A percentile compares a stretch with the other conserved stretches of the same genome.
phyloP scores from a whole-genome alignment of 2,113 vertebrate species.

The Ochotona curzoniae region DNA sequence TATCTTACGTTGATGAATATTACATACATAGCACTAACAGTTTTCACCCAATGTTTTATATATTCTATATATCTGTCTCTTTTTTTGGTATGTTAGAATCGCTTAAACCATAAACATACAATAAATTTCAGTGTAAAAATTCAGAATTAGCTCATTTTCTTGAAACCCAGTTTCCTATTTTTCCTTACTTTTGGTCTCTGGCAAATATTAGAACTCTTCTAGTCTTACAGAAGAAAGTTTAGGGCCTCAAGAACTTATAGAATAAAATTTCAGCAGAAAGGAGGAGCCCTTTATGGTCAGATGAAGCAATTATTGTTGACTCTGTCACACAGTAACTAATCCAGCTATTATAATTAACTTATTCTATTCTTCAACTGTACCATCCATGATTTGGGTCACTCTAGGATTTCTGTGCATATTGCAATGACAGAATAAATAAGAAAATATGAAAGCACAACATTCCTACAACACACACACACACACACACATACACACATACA shows the following conservation, averaged over 20 bases:
- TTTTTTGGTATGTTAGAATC: not conserved
- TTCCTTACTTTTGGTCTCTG: not conserved
- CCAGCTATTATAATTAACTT: not conserved
- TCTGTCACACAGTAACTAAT: not conserved
- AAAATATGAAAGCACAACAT: not conserved
- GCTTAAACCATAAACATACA: not conserved
- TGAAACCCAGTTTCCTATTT: not conserved
- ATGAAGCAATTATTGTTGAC: not conserved
- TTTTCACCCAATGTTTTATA: not conserved
- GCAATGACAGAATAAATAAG: not conserved
- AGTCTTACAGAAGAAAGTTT: not conserved
- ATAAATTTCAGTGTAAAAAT: not conserved
- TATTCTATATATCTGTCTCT: not conserved
- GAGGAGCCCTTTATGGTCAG: not conserved
- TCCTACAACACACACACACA: not conserved
- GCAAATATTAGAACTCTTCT: not conserved
- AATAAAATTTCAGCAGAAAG: not conserved
- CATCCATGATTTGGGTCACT: not conserved
- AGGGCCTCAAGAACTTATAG: not conserved
- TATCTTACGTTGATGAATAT: not conserved
- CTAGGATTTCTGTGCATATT: not conserved
- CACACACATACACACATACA: not conserved
- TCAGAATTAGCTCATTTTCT: not conserved
- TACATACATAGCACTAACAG: not conserved
- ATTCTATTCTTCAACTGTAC: not conserved